A percentile compares a stretch with the other conserved stretches of the same genome.
These are phyloP conservation scores for Boloria euphrosyne DNA, from an alignment of 2,888 invertebrate genomes.

Conservation along the genomic window DNA sequence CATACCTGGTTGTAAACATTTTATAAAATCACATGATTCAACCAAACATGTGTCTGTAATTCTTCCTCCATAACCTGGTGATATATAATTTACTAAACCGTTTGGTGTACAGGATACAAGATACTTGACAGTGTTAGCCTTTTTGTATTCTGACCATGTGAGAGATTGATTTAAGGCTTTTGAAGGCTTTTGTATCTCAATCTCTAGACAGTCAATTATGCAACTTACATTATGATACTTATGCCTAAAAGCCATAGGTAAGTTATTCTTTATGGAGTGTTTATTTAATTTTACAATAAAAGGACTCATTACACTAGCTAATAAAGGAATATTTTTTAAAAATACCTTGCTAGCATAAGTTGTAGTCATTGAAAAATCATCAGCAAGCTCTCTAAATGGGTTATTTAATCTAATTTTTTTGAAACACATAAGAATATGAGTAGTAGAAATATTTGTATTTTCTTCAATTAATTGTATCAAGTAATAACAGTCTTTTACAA, in stretches of 20 bases:
- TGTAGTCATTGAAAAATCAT: slow-evolving; percentile 31
- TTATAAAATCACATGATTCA: slow-evolving; percentile 40
- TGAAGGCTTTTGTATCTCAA: slow-evolving; percentile 54
- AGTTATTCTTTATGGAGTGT: slow-evolving; percentile 32
- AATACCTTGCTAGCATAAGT: slow-evolving; percentile 32
- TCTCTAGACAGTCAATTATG: slow-evolving; percentile 57
- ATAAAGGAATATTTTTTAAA: slow-evolving; percentile 38
- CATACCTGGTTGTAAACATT: slow-evolving; percentile 33
- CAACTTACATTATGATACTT: slow-evolving; percentile 46
- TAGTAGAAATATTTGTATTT: slow-evolving; percentile 21
- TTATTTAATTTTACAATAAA: slow-evolving; percentile 40
- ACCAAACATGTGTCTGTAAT: slow-evolving; percentile 38
- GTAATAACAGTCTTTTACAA: slow-evolving; percentile 28
- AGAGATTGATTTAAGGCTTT: slow-evolving; percentile 49
- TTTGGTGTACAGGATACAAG: slow-evolving; percentile 38
- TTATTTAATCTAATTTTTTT: slow-evolving; percentile 37
- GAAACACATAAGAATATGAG: slow-evolving; percentile 33
- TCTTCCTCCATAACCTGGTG: slow-evolving; percentile 44
- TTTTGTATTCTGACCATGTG: slow-evolving; percentile 56
- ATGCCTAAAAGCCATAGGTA: slow-evolving; percentile 47
- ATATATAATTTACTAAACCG: slow-evolving; percentile 45
- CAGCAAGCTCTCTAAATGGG: slow-evolving; percentile 31
- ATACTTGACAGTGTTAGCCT: slow-evolving; percentile 39
- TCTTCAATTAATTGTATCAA: slow-evolving; percentile 31
- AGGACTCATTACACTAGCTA: slow-evolving; percentile 40